Evolutionary conservation across 2,888 invertebrate genomes (phyloP).

Genomic region (Thumatha senex): DNA sequence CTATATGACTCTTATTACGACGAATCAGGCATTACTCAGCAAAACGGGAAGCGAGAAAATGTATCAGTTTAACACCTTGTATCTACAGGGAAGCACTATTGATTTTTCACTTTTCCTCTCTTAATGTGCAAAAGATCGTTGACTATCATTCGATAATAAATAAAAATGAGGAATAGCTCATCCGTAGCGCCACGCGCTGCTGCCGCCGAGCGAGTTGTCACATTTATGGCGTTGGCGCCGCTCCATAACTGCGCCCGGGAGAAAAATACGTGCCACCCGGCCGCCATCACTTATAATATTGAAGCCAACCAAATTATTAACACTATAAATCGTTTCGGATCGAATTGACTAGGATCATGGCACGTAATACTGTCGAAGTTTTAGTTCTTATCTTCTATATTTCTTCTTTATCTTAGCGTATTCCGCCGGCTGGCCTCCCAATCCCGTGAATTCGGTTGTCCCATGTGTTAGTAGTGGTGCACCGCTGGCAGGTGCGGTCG

Average conservation of each 20-base stretch:
- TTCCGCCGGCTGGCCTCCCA: no score
- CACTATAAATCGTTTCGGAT: conserved; percentile 15
- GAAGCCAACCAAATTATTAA: conserved; percentile 19
- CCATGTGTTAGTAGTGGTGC: no score
- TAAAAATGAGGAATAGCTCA: conserved; percentile 7
- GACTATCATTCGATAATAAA: conserved; percentile 2
- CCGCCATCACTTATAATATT: conserved; percentile 23
- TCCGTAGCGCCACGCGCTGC: conserved; percentile 10
- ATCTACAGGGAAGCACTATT: no score
- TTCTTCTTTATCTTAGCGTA: no score
- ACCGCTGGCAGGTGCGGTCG: no score
- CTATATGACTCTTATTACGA: no score
- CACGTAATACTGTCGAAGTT: not conserved
- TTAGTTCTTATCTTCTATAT: not conserved
- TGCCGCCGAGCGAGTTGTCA: conserved; percentile 13
- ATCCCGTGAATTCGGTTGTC: no score
- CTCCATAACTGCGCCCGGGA: conserved; percentile 36
- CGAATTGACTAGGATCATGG: not conserved
- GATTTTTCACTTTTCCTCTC: no score
- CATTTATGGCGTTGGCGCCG: conserved; percentile 28
- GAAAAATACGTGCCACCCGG: conserved; percentile 23
- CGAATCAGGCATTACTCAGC: no score
- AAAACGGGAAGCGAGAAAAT: no score
- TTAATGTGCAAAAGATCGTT: not conserved
- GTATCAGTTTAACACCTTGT: no score